A percentile compares a stretch with the other conserved stretches of the same genome.
Conservation (phyloP, 2,797 vertebrate species). For the Cynodonichthys magdalenae region DNA sequence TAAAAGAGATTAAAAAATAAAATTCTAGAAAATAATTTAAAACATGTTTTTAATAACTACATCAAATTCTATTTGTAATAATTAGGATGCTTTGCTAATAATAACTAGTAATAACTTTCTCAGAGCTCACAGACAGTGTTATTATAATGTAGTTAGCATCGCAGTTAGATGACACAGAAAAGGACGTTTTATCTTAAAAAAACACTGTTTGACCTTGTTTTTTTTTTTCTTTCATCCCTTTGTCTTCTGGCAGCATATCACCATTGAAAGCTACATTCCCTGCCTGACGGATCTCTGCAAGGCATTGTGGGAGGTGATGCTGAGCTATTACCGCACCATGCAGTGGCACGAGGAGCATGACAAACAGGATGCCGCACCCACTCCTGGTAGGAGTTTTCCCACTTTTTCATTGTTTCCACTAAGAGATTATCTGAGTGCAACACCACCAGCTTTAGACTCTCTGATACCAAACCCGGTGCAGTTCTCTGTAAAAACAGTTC, state of each 20-base stretch:
- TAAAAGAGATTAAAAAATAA: too few relatives aligned
- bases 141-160: too few relatives aligned
- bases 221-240: slow-evolving; percentile 8
- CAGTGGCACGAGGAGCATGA: slow-evolving; percentile 95
- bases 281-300: slow-evolving; percentile 97
- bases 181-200: background rate
- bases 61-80: too few relatives aligned
- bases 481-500: background rate
- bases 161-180: too few relatives aligned
- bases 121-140: too few relatives aligned
- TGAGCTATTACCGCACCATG: slow-evolving; percentile 97
- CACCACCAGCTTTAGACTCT: background rate
- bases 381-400: slow-evolving; percentile 74
- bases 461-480: background rate
- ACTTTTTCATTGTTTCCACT: background rate
- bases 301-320: slow-evolving; percentile 99
- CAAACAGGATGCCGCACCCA: slow-evolving; percentile 74
- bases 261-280: slow-evolving; percentile 96
- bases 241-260: slow-evolving; percentile 87
- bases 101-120: too few relatives aligned
- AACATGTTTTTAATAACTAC: too few relatives aligned
- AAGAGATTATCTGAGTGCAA: background rate
- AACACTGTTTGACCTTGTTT: slow-evolving; percentile 29
- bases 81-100: too few relatives aligned
- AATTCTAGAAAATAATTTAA: too few relatives aligned